A percentile compares a stretch with the other conserved stretches of the same genome.
These are phyloP conservation scores for Myodes glareolus DNA, from an alignment of 2,113 vertebrate genomes.

Conservation along the genomic window DNA sequence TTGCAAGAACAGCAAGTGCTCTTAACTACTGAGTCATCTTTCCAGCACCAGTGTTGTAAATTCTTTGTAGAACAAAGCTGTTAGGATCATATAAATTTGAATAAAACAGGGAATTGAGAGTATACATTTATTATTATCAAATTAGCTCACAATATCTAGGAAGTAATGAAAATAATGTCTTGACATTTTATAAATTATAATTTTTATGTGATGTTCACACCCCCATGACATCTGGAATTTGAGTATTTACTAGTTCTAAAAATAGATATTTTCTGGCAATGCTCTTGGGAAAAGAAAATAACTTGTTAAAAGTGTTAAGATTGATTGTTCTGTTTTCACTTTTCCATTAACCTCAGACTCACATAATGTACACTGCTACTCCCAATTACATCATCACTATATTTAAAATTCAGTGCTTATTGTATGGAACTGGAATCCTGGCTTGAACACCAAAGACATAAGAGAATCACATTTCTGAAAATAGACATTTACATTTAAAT, in stretches of 20 bases:
- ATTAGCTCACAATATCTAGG: not conserved
- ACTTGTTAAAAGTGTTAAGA: not conserved
- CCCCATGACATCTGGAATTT: not conserved
- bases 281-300: constrained; percentile 32
- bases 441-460: not conserved
- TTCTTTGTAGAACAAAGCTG: constrained; percentile 12
- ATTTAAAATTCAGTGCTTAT: not conserved
- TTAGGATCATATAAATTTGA: not conserved
- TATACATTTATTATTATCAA: not conserved
- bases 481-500: not conserved
- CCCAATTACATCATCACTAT: not conserved
- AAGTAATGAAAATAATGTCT: constrained; percentile 22
- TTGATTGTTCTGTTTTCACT: not conserved
- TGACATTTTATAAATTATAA: not conserved
- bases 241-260: constrained; percentile 35
- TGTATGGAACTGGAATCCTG: not conserved
- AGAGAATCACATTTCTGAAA: not conserved
- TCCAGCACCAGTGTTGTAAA: not conserved
- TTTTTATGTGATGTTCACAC: not conserved
- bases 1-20: not conserved
- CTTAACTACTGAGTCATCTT: too few relatives aligned
- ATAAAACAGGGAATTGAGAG: not conserved
- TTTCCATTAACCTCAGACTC: not conserved
- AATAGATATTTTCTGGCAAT: constrained; percentile 31
- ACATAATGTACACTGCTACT: not conserved